Base-by-base conservation (phyloP, 1,140 invertebrate species). In the Papilio glaucus region DNA sequence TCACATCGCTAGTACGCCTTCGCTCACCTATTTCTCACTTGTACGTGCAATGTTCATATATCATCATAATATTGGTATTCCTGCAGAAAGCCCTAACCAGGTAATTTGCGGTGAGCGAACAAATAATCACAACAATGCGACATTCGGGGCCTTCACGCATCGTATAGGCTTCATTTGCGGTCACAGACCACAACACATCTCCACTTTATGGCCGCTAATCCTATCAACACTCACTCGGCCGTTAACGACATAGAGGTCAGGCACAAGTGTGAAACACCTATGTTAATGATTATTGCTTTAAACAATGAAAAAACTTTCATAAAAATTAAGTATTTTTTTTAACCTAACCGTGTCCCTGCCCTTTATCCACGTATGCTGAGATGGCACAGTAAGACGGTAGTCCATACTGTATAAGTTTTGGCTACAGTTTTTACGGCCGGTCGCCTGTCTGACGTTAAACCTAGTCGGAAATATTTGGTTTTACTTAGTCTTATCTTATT, bases 41-140 rank as follows among this genome's bases (percentile, higher is more conserved):
- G 18, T 53, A 18, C 4, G 7, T n/a, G n/a, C n/a, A n/a, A 33
- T 33, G 6, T 33, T 33, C 29, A 33, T 53, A 49, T 49, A 53
- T 53, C 49, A 53, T 53, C 21, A 9, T 53, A 53, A 53, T 53
- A 53, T 18, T 53, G 9, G 49, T 53, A 53, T 53, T 53, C 49
- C 49, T 15, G 49, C 49, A 53, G 49, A 53, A 53, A 53, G 49
- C 18, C 6, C 49, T 53, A 53, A 53, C 18, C 49, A 53, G 49
- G 15, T 53, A 53, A 53, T 53, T 53, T 69, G 67, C n/a, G 67
- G 67, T 53, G n/a, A 9, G 10, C 42, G 42, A 33, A 39, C 67
- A 53, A 69, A 69, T 69, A 69, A 49, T 49, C 41, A 69, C 67
- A 69, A 49, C 41, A 33, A 69, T 49, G 26, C 41, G 67, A 26